phyloP scores from a whole-genome alignment of 30 jellyfish, hydroid and myxozoan species.

The Sanderia malayensis region DNA sequence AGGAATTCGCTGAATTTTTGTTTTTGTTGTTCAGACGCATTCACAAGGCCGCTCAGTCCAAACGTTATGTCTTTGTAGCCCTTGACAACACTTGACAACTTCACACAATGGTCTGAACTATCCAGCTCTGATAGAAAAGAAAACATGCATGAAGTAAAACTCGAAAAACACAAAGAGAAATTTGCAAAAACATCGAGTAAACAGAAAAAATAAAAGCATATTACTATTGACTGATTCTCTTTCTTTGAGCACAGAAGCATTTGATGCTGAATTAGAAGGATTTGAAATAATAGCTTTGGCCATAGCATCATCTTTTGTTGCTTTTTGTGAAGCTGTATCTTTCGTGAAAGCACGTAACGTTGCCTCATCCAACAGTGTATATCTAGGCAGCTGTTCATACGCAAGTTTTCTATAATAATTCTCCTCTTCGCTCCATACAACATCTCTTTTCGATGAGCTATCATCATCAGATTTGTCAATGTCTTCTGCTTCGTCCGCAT shows the following conservation, averaged over 20 bases:
- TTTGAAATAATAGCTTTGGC: constrained; percentile 46
- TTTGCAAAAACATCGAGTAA: too few species aligned
- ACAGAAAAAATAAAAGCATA: not conserved
- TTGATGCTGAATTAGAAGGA: not conserved
- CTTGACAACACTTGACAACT: constrained; percentile 25
- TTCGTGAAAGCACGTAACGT: constrained; percentile 20
- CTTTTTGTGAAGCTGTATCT: constrained; percentile 45
- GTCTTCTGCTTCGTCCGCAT: constrained; percentile 40
- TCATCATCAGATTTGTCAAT: constrained; percentile 42
- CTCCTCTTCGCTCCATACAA: constrained; percentile 51
- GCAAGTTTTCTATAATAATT: constrained; percentile 49
- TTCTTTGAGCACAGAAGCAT: constrained; percentile 23
- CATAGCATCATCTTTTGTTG: constrained; percentile 53
- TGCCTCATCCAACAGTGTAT: constrained; percentile 31
- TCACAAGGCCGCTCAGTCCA: constrained; percentile 46
- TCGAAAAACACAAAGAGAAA: too few species aligned
- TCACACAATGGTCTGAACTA: constrained; percentile 32
- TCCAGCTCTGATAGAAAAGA: constrained; percentile 13
- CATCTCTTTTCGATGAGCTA: constrained; percentile 13
- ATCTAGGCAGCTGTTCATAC: constrained; percentile 61
- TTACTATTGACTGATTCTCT: constrained; percentile 40
- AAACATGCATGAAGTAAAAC: too few species aligned
- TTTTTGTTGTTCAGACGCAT: constrained; percentile 20
- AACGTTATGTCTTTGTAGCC: constrained; percentile 47
- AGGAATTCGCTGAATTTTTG: constrained; percentile 10